Conservation (phyloP, 2,113 vertebrate species). For the Phalacrocorax brasilianus region DNA sequence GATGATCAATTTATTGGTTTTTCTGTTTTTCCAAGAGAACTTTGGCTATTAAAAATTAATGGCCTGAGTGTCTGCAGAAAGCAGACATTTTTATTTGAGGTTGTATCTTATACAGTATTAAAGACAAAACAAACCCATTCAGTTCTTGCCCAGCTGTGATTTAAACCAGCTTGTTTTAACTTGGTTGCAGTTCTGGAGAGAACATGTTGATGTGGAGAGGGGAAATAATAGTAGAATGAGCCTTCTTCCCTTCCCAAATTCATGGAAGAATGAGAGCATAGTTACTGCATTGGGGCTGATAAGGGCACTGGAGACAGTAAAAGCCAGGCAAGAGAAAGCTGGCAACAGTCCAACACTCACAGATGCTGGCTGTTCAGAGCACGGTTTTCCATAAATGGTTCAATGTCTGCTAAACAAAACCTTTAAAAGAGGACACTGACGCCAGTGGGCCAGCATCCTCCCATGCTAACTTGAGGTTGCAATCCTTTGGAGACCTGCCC, state of each 20-base stretch:
- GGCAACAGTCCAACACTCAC: rapidly evolving
- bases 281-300: not conserved
- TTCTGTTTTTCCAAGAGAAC: not conserved
- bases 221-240: not conserved
- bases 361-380: not conserved
- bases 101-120: not conserved
- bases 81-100: not conserved
- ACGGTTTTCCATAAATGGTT: not conserved
- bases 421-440: not conserved
- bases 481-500: not conserved
- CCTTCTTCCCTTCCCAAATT: not conserved
- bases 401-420: not conserved
- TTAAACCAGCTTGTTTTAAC: not conserved
- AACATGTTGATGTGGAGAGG: not conserved
- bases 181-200: not conserved
- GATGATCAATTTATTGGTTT: not conserved
- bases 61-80: not conserved
- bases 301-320: not conserved
- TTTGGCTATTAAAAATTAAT: not conserved
- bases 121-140: not conserved
- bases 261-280: not conserved
- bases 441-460: not conserved
- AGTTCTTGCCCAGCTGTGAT: not conserved
- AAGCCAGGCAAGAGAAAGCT: not conserved
- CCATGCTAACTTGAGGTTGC: not conserved